Conservation (phyloP, 2,888 invertebrate species). For the Thysanoteuthis rhombus region DNA sequence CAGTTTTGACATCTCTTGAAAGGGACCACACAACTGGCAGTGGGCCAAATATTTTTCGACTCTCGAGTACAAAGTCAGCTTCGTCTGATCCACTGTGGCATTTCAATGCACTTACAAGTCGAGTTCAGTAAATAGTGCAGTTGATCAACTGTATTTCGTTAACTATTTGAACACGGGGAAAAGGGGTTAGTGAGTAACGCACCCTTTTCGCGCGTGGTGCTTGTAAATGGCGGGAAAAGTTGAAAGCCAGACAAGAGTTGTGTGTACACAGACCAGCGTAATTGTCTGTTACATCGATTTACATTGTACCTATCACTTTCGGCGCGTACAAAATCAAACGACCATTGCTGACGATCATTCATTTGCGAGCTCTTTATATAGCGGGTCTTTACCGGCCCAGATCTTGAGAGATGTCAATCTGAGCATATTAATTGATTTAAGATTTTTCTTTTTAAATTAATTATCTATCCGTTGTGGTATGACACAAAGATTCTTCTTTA, state of each 20-base stretch:
- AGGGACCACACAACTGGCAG: too few relatives aligned
- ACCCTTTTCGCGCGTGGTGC: neutral
- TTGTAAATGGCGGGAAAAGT: conserved; percentile 12
- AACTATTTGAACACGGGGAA: neutral
- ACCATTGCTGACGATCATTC: neutral
- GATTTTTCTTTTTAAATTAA: too few relatives aligned
- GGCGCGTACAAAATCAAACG: neutral
- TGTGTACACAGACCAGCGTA: neutral
- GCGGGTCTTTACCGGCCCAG: too few relatives aligned
- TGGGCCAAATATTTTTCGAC: too few relatives aligned
- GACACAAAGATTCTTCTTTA: too few relatives aligned
- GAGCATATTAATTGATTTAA: too few relatives aligned
- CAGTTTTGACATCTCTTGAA: too few relatives aligned
- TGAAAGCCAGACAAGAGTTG: neutral
- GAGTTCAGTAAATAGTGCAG: neutral
- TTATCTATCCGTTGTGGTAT: too few relatives aligned
- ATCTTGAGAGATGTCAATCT: too few relatives aligned
- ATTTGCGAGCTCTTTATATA: neutral
- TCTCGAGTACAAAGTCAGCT: neutral
- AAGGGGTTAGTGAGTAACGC: neutral
- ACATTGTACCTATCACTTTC: neutral
- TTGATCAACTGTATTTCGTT: neutral
- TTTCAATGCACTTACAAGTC: neutral
- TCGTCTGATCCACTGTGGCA: neutral
- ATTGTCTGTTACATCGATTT: neutral